phyloP scores from a whole-genome alignment of 2,888 invertebrate genomes.

The Polietes domitor region DNA sequence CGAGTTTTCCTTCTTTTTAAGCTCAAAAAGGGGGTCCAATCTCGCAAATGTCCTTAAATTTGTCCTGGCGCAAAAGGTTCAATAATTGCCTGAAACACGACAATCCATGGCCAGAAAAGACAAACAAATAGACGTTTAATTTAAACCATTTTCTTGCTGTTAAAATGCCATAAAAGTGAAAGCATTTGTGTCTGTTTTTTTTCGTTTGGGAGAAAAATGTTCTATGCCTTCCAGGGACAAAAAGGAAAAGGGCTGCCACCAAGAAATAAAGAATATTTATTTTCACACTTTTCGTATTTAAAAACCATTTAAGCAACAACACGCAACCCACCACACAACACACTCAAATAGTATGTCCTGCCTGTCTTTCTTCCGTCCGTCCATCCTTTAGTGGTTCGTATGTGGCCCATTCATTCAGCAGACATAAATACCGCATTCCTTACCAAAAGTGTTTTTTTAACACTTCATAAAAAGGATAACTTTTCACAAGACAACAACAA shows the following conservation, averaged over 20 bases:
- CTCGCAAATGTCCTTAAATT: conserved; percentile 53
- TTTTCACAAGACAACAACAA: background rate
- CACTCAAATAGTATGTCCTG: too few species aligned
- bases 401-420: background rate
- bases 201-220: conserved; percentile 16
- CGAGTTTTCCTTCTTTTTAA: background rate
- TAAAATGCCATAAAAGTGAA: conserved; percentile 41
- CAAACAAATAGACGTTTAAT: conserved; percentile 62
- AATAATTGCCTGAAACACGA: conserved; percentile 45
- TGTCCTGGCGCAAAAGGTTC: conserved; percentile 43
- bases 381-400: conserved; percentile 13
- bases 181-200: background rate
- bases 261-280: conserved; percentile 61
- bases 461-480: conserved; percentile 56
- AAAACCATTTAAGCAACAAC: conserved; percentile 76
- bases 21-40: conserved; percentile 51
- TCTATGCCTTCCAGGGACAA: conserved; percentile 9
- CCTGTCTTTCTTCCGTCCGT: background rate
- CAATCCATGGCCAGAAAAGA: conserved; percentile 9
- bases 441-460: conserved; percentile 53
- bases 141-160: conserved; percentile 25
- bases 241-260: conserved; percentile 49
- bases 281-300: conserved; percentile 75
- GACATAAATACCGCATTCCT: conserved; percentile 19
- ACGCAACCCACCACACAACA: conserved; percentile 63